Conservation (phyloP, 1,140 invertebrate species). For the Dinoponera quadriceps region DNA sequence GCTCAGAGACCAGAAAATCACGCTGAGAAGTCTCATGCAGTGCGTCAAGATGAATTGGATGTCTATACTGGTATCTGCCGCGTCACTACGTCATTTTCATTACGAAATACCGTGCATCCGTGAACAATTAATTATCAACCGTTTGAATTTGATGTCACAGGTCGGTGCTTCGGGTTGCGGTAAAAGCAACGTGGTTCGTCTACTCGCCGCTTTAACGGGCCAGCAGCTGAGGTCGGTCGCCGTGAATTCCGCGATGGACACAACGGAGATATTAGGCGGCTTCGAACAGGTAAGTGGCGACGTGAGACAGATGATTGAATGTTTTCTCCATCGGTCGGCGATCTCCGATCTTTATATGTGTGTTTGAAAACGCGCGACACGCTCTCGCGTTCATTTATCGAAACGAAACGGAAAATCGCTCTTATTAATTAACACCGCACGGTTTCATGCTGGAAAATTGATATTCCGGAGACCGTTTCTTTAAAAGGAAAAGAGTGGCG, state of each 20-base stretch:
- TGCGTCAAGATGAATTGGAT: slow-evolving; percentile 97
- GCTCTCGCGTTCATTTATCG: too few species aligned
- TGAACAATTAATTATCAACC: neutral
- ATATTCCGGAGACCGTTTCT: too few species aligned
- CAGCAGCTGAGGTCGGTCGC: slow-evolving; percentile 91
- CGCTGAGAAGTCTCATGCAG: slow-evolving; percentile 91
- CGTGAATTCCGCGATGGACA: slow-evolving; percentile 98
- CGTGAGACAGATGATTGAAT: slow-evolving; percentile 21
- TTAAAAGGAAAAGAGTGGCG: too few species aligned
- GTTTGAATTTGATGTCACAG: slow-evolving; percentile 80
- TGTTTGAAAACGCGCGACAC: too few species aligned
- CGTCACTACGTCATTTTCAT: neutral
- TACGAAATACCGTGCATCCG: slow-evolving; percentile 5
- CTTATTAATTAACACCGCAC: too few species aligned
- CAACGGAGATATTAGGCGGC: slow-evolving; percentile 96
- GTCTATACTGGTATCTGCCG: slow-evolving; percentile 90
- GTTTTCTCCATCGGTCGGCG: neutral
- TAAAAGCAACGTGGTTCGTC: slow-evolving; percentile 93
- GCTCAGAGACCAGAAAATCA: slow-evolving; percentile 88
- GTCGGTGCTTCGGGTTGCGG: slow-evolving; percentile 92
- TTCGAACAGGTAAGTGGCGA: slow-evolving; percentile 95
- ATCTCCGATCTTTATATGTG: neutral
- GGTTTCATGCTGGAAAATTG: too few species aligned
- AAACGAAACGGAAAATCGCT: too few species aligned
- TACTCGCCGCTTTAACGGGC: slow-evolving; percentile 91